These are phyloP conservation scores for Neuroscelio doddi DNA, from an alignment of 2,888 invertebrate species.

Conservation along the genomic window DNA sequence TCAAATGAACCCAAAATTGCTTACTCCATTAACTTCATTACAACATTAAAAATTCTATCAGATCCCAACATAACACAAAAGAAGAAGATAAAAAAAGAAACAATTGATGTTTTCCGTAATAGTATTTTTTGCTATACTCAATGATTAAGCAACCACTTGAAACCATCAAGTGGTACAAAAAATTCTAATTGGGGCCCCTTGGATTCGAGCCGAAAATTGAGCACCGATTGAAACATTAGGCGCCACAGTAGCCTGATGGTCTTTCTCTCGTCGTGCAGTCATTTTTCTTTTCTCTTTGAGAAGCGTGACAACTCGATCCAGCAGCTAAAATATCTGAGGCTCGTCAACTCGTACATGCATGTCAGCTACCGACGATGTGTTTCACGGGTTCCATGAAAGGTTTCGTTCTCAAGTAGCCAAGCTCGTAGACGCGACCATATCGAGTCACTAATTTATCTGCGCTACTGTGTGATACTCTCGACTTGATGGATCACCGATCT, in stretches of 20 bases:
- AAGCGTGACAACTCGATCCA: neutral
- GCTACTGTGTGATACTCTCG: conserved; percentile 53
- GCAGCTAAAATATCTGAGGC: conserved; percentile 7
- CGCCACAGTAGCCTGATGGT: neutral
- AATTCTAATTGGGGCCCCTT: neutral
- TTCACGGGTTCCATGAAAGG: conserved; percentile 58
- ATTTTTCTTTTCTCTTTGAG: conserved; percentile 1
- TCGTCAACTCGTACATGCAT: conserved; percentile 45
- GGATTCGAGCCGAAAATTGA: neutral
- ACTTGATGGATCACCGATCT: conserved; percentile 53
- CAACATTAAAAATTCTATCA: no score
- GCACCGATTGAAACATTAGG: conserved; percentile 5
- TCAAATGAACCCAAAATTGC: no score
- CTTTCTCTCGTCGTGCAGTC: conserved; percentile 1
- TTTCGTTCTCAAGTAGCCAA: conserved; percentile 41
- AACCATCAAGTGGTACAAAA: neutral
- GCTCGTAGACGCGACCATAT: conserved; percentile 52
- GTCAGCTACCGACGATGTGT: conserved; percentile 54
- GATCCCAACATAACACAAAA: no score
- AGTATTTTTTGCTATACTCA: no score
- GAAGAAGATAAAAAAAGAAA: no score
- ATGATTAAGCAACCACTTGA: neutral
- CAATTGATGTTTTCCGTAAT: no score
- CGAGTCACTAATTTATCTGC: conserved; percentile 49
- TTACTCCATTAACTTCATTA: no score